Evolutionary conservation across 1,140 invertebrate genomes (phyloP).

Genomic region (Lamellibrachia luymesi): DNA sequence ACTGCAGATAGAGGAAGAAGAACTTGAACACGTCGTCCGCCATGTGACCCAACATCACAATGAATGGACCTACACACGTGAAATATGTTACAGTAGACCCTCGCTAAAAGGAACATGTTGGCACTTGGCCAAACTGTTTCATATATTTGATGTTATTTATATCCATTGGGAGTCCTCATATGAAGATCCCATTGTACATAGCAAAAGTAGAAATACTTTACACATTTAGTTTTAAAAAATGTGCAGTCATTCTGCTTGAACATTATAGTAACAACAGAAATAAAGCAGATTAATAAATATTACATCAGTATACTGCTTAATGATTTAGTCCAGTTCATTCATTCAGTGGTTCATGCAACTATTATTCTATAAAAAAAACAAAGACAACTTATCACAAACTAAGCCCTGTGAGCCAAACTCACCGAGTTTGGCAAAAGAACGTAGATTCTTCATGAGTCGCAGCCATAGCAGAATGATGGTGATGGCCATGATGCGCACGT

Average conservation of each 20-base stretch:
- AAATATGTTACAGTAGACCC: neutral
- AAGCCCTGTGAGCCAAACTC: constrained; percentile 16
- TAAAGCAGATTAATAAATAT: neutral
- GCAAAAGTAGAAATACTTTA: neutral
- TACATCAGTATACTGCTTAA: neutral
- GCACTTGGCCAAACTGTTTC: too few relatives aligned
- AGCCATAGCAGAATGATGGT: constrained; percentile 54
- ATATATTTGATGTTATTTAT: too few relatives aligned
- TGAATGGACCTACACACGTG: constrained; percentile 47
- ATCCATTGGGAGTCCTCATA: too few relatives aligned
- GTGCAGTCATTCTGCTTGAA: neutral
- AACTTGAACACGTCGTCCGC: constrained; percentile 47
- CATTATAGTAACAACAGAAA: neutral
- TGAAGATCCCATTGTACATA: too few relatives aligned
- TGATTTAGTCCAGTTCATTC: neutral
- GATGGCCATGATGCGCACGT: constrained; percentile 50
- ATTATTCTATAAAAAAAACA: neutral
- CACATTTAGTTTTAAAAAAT: neutral
- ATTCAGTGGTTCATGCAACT: neutral
- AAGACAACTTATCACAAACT: neutral
- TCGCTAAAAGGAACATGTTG: too few relatives aligned
- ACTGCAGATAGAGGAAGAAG: constrained; percentile 50
- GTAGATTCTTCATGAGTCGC: constrained; percentile 49
- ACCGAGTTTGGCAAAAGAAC: constrained; percentile 48
- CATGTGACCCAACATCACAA: constrained; percentile 54